A percentile compares a stretch with the other conserved stretches of the same genome.
Conservation (phyloP, 2,113 vertebrate genomes). For the Caranx ignobilis region DNA sequence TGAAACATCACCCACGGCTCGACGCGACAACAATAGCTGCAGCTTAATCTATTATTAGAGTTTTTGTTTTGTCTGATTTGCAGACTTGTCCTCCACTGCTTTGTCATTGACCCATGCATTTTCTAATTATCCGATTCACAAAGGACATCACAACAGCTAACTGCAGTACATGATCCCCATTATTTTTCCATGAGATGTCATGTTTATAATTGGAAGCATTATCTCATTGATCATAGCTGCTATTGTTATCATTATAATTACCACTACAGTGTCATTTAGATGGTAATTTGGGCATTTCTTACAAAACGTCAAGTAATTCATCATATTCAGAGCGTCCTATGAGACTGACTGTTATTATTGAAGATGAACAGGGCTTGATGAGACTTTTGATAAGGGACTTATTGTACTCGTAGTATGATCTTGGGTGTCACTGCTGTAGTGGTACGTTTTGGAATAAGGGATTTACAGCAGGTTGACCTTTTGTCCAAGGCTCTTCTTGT, state of each 20-base stretch:
- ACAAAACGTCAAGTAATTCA: constrained; percentile 60
- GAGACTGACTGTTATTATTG: constrained; percentile 60
- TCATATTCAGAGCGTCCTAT: constrained; percentile 59
- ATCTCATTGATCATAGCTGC: constrained; percentile 79
- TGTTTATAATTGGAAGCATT: constrained; percentile 80
- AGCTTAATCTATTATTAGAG: constrained; percentile 40
- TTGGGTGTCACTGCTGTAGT: constrained; percentile 24
- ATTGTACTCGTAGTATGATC: constrained; percentile 22
- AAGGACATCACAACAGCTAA: constrained; percentile 70
- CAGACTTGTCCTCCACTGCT: constrained; percentile 54
- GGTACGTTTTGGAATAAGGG: constrained; percentile 38
- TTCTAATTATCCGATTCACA: constrained; percentile 73
- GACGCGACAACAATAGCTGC: constrained; percentile 12
- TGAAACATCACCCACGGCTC: constrained; percentile 12
- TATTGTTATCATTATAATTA: constrained; percentile 76
- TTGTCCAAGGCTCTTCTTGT: constrained; percentile 51
- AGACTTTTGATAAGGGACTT: constrained; percentile 33
- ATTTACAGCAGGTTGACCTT: constrained; percentile 69
- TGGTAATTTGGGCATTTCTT: constrained; percentile 77
- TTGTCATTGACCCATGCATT: constrained; percentile 70
- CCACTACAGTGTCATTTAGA: constrained; percentile 74
- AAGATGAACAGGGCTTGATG: constrained; percentile 52
- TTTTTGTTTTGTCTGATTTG: constrained; percentile 58
- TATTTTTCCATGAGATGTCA: constrained; percentile 75
- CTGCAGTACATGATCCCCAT: constrained; percentile 76